These are phyloP conservation scores for Phalacrocorax brasilianus DNA, from an alignment of 2,113 vertebrate genomes.

Conservation along the genomic window DNA sequence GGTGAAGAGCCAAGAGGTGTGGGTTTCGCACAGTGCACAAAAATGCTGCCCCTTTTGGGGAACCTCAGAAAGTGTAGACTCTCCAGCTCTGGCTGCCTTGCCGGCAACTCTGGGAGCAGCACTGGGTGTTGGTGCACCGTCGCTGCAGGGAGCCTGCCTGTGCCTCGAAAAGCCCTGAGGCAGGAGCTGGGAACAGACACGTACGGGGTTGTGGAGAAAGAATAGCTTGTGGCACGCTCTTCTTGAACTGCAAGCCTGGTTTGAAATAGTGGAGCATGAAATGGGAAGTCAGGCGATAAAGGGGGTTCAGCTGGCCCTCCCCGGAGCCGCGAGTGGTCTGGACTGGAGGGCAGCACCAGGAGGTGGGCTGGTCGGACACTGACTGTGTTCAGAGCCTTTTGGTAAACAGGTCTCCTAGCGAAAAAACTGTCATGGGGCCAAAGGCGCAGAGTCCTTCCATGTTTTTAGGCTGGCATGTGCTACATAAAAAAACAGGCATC, in stretches of 20 bases:
- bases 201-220: background rate
- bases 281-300: background rate
- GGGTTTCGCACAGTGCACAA: background rate
- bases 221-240: background rate
- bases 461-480: background rate
- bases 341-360: background rate
- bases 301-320: background rate
- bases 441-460: background rate
- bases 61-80: background rate
- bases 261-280: no score
- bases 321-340: background rate
- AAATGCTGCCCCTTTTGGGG: background rate
- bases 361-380: background rate
- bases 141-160: background rate
- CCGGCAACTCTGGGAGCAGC: background rate
- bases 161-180: background rate
- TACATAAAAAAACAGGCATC: background rate
- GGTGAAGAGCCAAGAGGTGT: background rate
- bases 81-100: background rate
- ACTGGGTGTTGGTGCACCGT: accelerated
- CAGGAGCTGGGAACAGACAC: background rate
- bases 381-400: accelerated
- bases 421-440: background rate
- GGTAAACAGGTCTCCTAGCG: background rate
- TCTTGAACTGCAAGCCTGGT: background rate